Evolutionary conservation across 2,888 invertebrate genomes (phyloP), one percentile per base, ranked within the genome.

Genomic region (Tuta absoluta): DNA sequence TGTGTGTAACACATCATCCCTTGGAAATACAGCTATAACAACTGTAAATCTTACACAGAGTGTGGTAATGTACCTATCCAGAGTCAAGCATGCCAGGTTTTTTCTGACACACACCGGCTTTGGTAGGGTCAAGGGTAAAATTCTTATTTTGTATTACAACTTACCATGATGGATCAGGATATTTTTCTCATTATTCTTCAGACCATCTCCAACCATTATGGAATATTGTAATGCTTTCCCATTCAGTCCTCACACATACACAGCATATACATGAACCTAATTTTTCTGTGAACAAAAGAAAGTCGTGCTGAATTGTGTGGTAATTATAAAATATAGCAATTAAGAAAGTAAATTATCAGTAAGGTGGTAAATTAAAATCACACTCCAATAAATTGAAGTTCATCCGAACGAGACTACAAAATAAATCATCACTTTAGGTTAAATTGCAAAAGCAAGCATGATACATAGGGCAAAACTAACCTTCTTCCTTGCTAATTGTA

Each of bases 21-120:
- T 90, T 89, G 79, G 85, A 87, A 76, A 74, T 80, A 69, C 70
- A 72, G 75, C 74, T 76, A 89, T 75, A 38, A 12, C 0, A 85
- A 76, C 73, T 68, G 74, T 66, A 82, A 69, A 79, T 89, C 87
- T 85, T 91, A 91, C 91, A 91, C 91, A 69, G 87, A 88, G 84
- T 85, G 87, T 86, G 76, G 60, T 86, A 77, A 84, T 91, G 88
- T 91, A 87, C 91, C 91, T 91, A 87, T 69, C 89, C 90, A 90
- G 87, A 91, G 91, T 91, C 91, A 89, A 74, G 76, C 74, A 81
- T 84, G 86, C 73, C 80, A 82, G 73, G 71, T 73, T 69, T 69
- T 60, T 71, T 77, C 74, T 76, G 77, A 69, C 87, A 89, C 76
- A 81, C 86, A 89, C 86, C 89, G 89, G 89, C 91, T 91, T 91